Evolutionary conservation across 2,888 invertebrate species (phyloP), one percentile per base, ranked within the genome.

Genomic region (Hemaris fuciformis): DNA sequence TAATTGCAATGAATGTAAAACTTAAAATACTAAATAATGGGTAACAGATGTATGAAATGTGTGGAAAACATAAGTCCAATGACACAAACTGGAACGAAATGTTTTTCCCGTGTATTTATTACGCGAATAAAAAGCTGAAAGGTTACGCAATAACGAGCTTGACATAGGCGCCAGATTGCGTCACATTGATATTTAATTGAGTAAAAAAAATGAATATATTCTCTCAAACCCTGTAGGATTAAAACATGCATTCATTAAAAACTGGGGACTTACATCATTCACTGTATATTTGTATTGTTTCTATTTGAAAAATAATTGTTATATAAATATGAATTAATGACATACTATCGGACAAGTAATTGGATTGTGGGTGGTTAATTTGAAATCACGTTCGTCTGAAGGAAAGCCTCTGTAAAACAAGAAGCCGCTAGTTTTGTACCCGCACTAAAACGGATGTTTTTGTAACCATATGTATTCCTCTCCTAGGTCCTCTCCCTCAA

Each of bases 111-210:
- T 38, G 38, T n/a, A 38, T 63, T 60, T 42, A 63, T 60, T 57
- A 64, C 62, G 64, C 61, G 60, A 66, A 18, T 53, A 71, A 76
- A 74, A 66, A 70, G 69, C 66, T 71, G 68, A 69, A 73, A 66
- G 72, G 71, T 84, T 80, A 73, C 74, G 75, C 75, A 79, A 83
- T 74, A 74, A 70, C 66, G 69, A 66, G 73, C 70, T 67, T 69
- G 70, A 66, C 66, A 73, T 74, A 72, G 69, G 67, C 68, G 75
- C 70, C 75, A 72, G 73, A 76, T 81, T 84, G 75, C 80, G 77
- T 76, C 75, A 80, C 72, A 74, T 72, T 70, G 69, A 66, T 65
- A 75, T 68, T 79, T 75, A 81, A 83, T 81, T 81, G 76, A 72
- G 71, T 77, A 72, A 78, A 82, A 77, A n/a, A 75, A 69, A 65